Evolutionary conservation across 2,797 vertebrate species (phyloP), one percentile per base, ranked within the genome.

Genomic region (Enteromius treurensis): DNA sequence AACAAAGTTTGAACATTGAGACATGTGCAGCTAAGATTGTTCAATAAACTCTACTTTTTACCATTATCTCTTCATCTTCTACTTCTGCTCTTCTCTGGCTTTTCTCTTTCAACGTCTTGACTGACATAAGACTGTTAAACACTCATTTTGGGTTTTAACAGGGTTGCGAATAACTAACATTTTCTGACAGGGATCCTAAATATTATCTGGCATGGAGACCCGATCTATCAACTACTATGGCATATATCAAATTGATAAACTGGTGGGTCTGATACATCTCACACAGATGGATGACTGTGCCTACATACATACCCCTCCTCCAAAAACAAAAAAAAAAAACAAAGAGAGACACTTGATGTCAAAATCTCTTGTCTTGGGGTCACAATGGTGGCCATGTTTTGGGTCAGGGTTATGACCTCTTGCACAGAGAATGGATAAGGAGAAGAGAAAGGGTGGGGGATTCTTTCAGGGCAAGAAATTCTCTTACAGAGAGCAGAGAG

Each of bases 401-500:
- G 85, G 77, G 85, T 83, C 51, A 80, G 81, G 70, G 77, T 83
- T 68, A 45, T 84, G 85, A 88, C 86, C 88, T 74, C 26, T 80
- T 77, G 49, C 76, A 74, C 81, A 84, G 65, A 79, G 47, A 53
- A 67, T 40, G 60, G 65, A 74, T 75, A 53, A 69, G 77, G 79
- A 83, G 84, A 74, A 89, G 75, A 90, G 88, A 88, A 84, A 85
- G 65, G 62, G 58, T 80, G 73, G 70, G 53, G 40, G 40, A 85
- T 70, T 77, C 78, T 58, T 75, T 69, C 67, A 84, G 60, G 34
- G 68, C 69, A 26, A 67, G 74, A 60, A 70, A 77, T 88, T 89
- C 87, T 90, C 71, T 67, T 70, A 80, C 77, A 80, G 75, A 15
- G 15, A 42, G 51, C 81, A n/a, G 23, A 69, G 83, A 83, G 81